Conservation (phyloP, 2,888 invertebrate genomes). For the Thera britannica region DNA sequence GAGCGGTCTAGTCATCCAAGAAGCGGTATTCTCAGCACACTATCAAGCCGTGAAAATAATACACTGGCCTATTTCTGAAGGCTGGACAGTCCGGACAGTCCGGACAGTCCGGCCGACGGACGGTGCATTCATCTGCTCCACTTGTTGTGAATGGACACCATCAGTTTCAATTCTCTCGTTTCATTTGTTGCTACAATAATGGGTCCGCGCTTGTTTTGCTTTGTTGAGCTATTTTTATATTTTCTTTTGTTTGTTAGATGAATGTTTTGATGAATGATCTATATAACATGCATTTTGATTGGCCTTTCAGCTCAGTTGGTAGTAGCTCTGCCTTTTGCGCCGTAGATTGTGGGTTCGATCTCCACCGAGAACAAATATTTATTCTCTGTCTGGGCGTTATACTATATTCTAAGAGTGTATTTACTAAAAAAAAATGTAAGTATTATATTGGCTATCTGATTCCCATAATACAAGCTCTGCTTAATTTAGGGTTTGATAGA, state of each 20-base stretch:
- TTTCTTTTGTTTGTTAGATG: constrained; percentile 12
- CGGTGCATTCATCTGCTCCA: constrained; percentile 27
- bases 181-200: constrained; percentile 48
- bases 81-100: constrained; percentile 7
- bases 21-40: constrained; percentile 10
- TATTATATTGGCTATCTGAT: too few species aligned
- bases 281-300: too few species aligned
- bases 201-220: constrained; percentile 10
- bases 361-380: too few species aligned
- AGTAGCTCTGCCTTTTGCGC: too few species aligned
- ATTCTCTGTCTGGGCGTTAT: too few species aligned
- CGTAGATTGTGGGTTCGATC: too few species aligned
- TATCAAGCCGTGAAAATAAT: constrained; percentile 15
- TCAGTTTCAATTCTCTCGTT: constrained; percentile 53
- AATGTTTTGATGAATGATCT: too few species aligned
- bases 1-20: constrained; percentile 5
- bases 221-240: constrained; percentile 10
- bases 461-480: too few species aligned
- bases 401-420: too few species aligned
- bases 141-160: constrained; percentile 39
- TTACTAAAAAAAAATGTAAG: too few species aligned
- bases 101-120: constrained; percentile 11
- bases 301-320: too few species aligned
- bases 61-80: constrained; percentile 21
- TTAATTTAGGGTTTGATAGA: too few species aligned